These are phyloP conservation scores for Barbus barbus DNA, from an alignment of 2,113 vertebrate species.

Conservation along the genomic window DNA sequence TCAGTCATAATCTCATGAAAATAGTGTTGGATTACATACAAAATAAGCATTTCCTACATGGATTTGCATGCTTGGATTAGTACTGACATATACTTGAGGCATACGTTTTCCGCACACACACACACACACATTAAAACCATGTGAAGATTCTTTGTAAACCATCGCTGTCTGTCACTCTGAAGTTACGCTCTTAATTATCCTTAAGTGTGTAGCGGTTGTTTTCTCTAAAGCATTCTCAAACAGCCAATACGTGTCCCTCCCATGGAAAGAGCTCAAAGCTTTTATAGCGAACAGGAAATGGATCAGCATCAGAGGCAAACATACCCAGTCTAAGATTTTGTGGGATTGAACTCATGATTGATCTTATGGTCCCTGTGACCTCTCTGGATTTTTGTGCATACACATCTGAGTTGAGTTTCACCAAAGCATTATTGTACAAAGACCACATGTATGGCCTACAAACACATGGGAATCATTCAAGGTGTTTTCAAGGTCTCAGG, in stretches of 20 bases:
- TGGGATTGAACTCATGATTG: constrained; percentile 13
- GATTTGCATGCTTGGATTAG: constrained; percentile 77
- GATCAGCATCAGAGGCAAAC: not conserved
- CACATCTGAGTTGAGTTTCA: constrained; percentile 27
- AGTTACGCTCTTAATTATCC: constrained; percentile 12
- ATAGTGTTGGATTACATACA: constrained; percentile 75
- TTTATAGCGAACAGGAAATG: constrained; percentile 29
- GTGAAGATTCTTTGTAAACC: constrained; percentile 47
- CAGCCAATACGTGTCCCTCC: not conserved
- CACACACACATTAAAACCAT: constrained; percentile 64
- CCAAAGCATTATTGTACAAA: not conserved
- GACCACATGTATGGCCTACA: constrained; percentile 10
- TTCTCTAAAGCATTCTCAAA: not conserved
- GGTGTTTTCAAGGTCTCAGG: not conserved
- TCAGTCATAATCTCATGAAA: constrained; percentile 68
- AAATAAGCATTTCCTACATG: constrained; percentile 72
- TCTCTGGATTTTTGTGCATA: constrained; percentile 1
- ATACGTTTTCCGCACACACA: constrained; percentile 54
- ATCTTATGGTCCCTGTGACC: not conserved
- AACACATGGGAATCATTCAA: constrained; percentile 25
- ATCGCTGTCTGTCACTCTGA: not conserved
- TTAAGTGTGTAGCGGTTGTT: not conserved
- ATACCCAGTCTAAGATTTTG: not conserved
- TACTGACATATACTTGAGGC: constrained; percentile 73
- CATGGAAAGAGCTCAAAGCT: not conserved